Evolutionary conservation across 2,797 vertebrate species (phyloP), one percentile per base, ranked within the genome.

Genomic region (Oreochromis mossambicus): DNA sequence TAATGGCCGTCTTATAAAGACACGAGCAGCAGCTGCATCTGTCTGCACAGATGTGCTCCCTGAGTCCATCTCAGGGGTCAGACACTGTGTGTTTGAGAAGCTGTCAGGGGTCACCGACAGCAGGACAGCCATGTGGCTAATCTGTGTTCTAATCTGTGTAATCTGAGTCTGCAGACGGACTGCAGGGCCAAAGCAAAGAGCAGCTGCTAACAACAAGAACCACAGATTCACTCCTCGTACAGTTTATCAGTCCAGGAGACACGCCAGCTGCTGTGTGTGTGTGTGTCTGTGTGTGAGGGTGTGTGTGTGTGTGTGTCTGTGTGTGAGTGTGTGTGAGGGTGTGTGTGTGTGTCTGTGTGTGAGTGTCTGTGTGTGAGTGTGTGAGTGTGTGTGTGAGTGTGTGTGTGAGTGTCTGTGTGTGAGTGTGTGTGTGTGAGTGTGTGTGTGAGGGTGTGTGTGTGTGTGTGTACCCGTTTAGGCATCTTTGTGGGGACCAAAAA

Each of bases 21-120:
- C 4, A 14, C 34, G 19, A 87, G 87, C 91, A 93, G 88, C 78
- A 80, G 83, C 85, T 87, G 83, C 76, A 87, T 63, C 56, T 78
- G 82, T 63, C 70, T 3, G 55, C 29, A 17, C 38, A 63, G 56
- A 12, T 14, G 21, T 43, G 55, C 21, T 29, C 8, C 14, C 14
- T 13, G 12, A 7, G 52, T 2, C 21, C n/a, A 26, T 21, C 13
- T 21, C 51, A 36, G 48, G n/a, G 29, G 17, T 19, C 58, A 36
- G 58, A 32, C 2, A 7, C 41, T 14, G 11, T 43, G 41, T 19
- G 3, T 50, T 19, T 17, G 7, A 50, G 17, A 14, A 14, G 13
- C 43, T 4, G 17, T 19, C 48, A 50, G 43, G 11, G 43, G 24
- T 5, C 21, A 19, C 15, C 5, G 29, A 1, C 55, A 36, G 34